Conservation (phyloP, 2,888 invertebrate species). For the Urechis unicinctus region DNA sequence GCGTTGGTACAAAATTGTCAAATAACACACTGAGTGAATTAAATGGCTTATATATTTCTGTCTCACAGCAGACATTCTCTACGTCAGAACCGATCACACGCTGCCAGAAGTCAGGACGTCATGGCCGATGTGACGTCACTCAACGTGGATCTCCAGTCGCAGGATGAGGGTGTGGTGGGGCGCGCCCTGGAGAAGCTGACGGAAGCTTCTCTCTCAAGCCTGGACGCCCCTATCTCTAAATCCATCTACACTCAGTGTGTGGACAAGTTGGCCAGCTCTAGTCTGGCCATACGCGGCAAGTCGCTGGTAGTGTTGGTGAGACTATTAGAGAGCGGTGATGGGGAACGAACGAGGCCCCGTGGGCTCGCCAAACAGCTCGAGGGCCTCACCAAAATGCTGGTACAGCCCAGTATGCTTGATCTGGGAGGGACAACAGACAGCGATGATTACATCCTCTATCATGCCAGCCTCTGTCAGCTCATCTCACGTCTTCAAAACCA, state of each 20-base stretch:
- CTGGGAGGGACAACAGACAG: not conserved
- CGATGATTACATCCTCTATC: slow-evolving; percentile 5
- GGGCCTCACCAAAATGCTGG: not conserved
- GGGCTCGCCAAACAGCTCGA: not conserved
- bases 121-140: too few relatives aligned
- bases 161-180: slow-evolving; percentile 5
- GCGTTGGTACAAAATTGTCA: too few relatives aligned
- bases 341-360: not conserved
- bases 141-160: slow-evolving; percentile 8
- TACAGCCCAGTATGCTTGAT: not conserved
- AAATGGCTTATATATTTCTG: too few relatives aligned
- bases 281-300: not conserved
- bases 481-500: slow-evolving; percentile 11
- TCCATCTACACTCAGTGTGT: not conserved
- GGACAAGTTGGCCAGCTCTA: not conserved
- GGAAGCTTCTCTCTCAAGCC: not conserved
- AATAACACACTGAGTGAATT: too few relatives aligned
- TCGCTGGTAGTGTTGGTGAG: not conserved
- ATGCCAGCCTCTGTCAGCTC: slow-evolving; percentile 8
- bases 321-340: not conserved
- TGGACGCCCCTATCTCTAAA: slow-evolving; percentile 3
- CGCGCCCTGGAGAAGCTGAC: slow-evolving; percentile 1
- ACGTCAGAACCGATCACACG: too few relatives aligned
- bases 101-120: not conserved
- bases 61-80: too few relatives aligned